Percentiles rank a stretch among this genome's conserved stretches.
Conservation (phyloP, 2,888 invertebrate species). For the Archips xylosteana region DNA sequence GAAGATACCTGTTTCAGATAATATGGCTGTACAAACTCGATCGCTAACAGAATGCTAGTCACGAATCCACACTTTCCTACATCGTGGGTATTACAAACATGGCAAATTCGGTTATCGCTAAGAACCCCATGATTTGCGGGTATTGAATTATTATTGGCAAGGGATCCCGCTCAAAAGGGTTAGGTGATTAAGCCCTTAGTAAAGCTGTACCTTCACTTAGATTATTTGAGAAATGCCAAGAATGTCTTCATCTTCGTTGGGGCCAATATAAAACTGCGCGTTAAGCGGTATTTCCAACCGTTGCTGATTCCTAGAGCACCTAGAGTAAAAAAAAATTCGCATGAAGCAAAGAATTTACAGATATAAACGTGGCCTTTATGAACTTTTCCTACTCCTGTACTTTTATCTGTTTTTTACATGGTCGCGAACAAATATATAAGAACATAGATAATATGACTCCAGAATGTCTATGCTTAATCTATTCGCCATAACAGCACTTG, state of each 20-base stretch:
- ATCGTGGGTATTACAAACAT: conserved; percentile 24
- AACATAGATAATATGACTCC: too few species aligned
- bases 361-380: too few species aligned
- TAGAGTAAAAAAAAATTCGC: background rate
- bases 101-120: conserved; percentile 49
- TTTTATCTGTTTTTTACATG: too few species aligned
- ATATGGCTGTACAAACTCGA: background rate
- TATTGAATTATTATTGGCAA: conserved; percentile 72
- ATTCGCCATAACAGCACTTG: too few species aligned
- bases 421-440: too few species aligned
- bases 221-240: conserved; percentile 59
- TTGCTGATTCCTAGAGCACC: background rate
- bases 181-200: conserved; percentile 69
- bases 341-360: background rate
- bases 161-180: conserved; percentile 62
- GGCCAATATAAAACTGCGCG: conserved; percentile 27
- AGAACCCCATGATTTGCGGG: conserved; percentile 66
- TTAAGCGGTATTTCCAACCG: conserved; percentile 1
- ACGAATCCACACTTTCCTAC: conserved; percentile 18
- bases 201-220: conserved; percentile 61
- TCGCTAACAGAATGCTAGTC: conserved; percentile 4
- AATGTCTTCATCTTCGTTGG: conserved; percentile 49
- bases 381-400: too few species aligned
- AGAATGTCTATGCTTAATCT: too few species aligned
- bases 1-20: background rate